Base-by-base conservation (phyloP, 2,888 invertebrate genomes). In the Dryobotodes eremita region DNA sequence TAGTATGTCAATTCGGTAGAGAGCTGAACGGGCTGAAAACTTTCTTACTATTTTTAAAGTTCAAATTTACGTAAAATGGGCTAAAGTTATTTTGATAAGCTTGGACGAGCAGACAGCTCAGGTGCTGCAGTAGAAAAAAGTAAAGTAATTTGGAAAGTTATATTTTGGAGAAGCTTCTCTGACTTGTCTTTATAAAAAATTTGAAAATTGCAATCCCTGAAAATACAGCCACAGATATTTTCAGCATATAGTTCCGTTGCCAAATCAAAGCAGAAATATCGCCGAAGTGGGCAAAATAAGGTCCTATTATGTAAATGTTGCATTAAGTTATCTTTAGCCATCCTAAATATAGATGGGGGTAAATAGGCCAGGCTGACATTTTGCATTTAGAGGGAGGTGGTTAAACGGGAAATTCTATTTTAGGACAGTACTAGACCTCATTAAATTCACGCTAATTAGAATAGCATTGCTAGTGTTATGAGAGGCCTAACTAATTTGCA, bases 261-360 rank as follows among this genome's bases (percentile, higher is more conserved):
- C 53, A 72, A 78, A 72, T 64, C 10, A 53, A 53, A 48, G 3
- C 68, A 72, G 72, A 69, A 73, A 82, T 83, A 83, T 46, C 50
- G 4, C 6, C 0, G 4, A 55, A 62, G 26, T 77, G 50, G 13
- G 23, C 8, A 10, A 78, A 55, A 78, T 71, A 23, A 69, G 50
- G 59, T 71, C 46, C 57, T 17, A 46, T 59, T 3, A 50, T 26
- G 20, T 31, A 59, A n/a, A 61, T 68, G 23, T n/a, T 36, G 55
- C 55, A 82, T 11, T 50, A 36, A 50, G 17, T 46, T 71, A 61
- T 61, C 31, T 61, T 42, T 53, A 53, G 4, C 46, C 23, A 26
- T 10, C 48, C 59, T 53, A 53, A 70, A 57, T 82, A 20, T 4
- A 59, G 20, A 20, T 53, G 48, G 6, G 48, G 23, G 42, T 64